A percentile compares a stretch with the other conserved stretches of the same genome.
These are phyloP conservation scores for Netelia fuscicornis DNA, from an alignment of 2,888 invertebrate genomes.

Conservation along the genomic window DNA sequence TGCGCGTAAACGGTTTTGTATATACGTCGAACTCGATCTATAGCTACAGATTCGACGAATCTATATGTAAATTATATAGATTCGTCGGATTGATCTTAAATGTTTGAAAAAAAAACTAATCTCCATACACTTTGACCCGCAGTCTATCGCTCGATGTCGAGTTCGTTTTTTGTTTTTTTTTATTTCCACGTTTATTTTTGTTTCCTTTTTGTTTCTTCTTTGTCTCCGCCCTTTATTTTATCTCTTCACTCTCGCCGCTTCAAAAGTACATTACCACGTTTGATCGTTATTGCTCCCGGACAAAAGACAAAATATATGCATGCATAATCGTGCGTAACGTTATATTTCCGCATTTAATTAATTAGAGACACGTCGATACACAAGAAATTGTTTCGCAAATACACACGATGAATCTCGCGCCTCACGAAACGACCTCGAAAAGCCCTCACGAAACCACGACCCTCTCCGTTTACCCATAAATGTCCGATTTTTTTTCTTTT, in stretches of 20 bases:
- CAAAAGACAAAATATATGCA: slow-evolving; percentile 60
- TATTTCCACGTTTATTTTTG: slow-evolving; percentile 48
- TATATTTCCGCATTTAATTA: slow-evolving; percentile 47
- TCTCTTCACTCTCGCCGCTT: slow-evolving; percentile 48
- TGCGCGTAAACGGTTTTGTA: slow-evolving; percentile 77
- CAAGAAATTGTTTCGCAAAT: slow-evolving; percentile 41
- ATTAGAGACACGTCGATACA: slow-evolving; percentile 69
- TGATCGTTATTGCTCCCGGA: slow-evolving; percentile 65
- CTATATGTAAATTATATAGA: slow-evolving; percentile 64
- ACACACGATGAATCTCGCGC: slow-evolving; percentile 44
- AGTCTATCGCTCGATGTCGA: slow-evolving; percentile 55
- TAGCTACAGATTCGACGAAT: slow-evolving; percentile 57
- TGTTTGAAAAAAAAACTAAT: slow-evolving; percentile 1
- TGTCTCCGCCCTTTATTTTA: slow-evolving; percentile 33
- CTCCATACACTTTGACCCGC: slow-evolving; percentile 27
- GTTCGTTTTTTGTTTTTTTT: slow-evolving; percentile 7
- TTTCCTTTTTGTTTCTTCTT: slow-evolving; percentile 34
- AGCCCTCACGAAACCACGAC: slow-evolving; percentile 6
- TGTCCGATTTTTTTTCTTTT: slow-evolving; percentile 49
- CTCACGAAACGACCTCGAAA: slow-evolving; percentile 18
- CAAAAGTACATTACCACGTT: slow-evolving; percentile 53
- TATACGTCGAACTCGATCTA: slow-evolving; percentile 66
- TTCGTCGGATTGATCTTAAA: slow-evolving; percentile 19
- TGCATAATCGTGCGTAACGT: slow-evolving; percentile 71
- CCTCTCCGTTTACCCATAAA: slow-evolving; percentile 24